Base-by-base conservation (phyloP, 1,140 invertebrate species). In the Temnothorax curvispinosus region DNA sequence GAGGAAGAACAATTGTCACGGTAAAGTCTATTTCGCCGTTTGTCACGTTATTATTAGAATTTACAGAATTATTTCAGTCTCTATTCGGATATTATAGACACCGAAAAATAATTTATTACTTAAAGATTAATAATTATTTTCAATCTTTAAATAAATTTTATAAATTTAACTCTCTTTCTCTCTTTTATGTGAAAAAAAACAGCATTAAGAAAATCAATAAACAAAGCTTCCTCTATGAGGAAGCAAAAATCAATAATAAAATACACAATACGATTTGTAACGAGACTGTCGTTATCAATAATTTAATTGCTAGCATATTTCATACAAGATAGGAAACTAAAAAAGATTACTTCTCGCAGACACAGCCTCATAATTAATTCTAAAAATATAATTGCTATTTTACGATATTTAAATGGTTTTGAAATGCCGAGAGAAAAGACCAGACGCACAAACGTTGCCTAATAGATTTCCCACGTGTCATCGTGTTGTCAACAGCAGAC, bases 391-490 rank as follows among this genome's bases (percentile, higher is more conserved):
- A 47, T 77, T 35, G 41, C 32, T 3, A 32, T 60, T 27, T 47
- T 58, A 58, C n/a, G 7, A 75, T 44, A 44, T 60, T 27, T 41
- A 58, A 76, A 76, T 58, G 27, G 54, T 44, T 50, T 56, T 38
- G 38, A 32, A 54, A 32, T 47, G 35, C 11, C 18, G n/a, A 13
- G 69, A 78, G 64, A 44, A n/a, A 67, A 50, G 18, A 56, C 32
- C n/a, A 27, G n/a, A 47, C 18, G 47, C 27, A 27, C 32, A 38
- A 67, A 4, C 15, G 4, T 13, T 47, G 64, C 32, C n/a, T 47
- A 27, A 27, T 27, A 86, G 81, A 88, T 90, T 90, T 90, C 88
- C 71, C 89, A 90, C 86, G 81, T 90, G 89, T 85, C 75, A 76
- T 38, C 62, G 58, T 32, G 86, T 85, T 80, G 85, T 85, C 85